These are phyloP conservation scores for Siderastrea siderea DNA, from an alignment of 92 coral and sea anemone genomes.

Conservation along the genomic window DNA sequence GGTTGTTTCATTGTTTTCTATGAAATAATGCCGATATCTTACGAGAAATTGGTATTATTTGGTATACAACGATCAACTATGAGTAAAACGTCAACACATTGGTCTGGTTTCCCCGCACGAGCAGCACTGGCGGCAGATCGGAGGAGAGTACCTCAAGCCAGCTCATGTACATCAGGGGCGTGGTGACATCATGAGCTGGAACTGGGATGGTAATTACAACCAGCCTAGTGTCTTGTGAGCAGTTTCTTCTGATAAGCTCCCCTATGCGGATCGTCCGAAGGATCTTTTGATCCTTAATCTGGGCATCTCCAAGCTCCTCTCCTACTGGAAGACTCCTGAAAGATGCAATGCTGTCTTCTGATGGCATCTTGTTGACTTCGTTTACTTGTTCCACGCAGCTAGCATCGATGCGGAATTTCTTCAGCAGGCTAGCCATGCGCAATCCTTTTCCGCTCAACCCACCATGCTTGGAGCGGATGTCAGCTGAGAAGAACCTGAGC, in stretches of 20 bases:
- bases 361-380: too few relatives aligned
- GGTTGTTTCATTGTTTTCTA: too few relatives aligned
- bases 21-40: too few relatives aligned
- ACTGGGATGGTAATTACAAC: constrained; percentile 93
- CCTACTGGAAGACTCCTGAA: constrained; percentile 80
- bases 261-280: constrained; percentile 94
- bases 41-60: too few relatives aligned
- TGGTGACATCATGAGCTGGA: constrained; percentile 82
- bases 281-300: constrained; percentile 76
- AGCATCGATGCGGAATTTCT: constrained; percentile 81
- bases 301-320: constrained; percentile 80
- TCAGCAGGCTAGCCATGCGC: constrained; percentile 89
- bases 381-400: too few relatives aligned
- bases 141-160: constrained; percentile 91
- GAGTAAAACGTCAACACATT: constrained; percentile 95
- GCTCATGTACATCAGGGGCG: constrained; percentile 66
- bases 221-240: constrained; percentile 83
- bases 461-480: constrained; percentile 59
- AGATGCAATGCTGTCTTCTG: constrained; percentile 80
- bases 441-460: constrained; percentile 68
- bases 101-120: constrained; percentile 17
- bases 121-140: constrained; percentile 88
- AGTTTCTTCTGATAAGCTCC: constrained; percentile 80
- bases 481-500: too few relatives aligned
- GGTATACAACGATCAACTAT: constrained; percentile 8